These are phyloP conservation scores for Pterostichus madidus DNA, from an alignment of 2,888 invertebrate species.

Conservation along the genomic window DNA sequence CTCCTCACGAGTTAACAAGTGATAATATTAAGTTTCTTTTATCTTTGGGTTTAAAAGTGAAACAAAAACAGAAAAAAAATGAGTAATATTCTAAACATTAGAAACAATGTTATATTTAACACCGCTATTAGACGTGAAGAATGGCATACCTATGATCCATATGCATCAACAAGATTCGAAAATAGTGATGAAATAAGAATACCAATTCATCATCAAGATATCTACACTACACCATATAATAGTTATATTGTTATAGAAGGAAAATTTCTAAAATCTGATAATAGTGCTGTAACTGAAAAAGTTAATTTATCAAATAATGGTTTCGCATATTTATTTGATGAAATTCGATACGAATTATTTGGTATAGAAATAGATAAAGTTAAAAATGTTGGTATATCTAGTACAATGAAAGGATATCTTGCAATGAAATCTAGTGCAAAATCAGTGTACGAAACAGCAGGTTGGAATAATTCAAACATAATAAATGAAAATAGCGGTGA, in stretches of 20 bases:
- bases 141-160: constrained; percentile 71
- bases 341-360: constrained; percentile 73
- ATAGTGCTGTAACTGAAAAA: neutral
- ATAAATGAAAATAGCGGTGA: constrained; percentile 11
- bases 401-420: constrained; percentile 72
- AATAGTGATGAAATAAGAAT: constrained; percentile 73
- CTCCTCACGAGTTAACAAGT: constrained; percentile 28
- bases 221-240: constrained; percentile 71
- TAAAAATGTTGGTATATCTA: constrained; percentile 72
- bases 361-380: constrained; percentile 72
- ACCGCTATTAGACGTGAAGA: constrained; percentile 70
- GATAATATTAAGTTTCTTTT: constrained; percentile 65
- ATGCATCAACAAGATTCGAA: constrained; percentile 69
- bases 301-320: constrained; percentile 67
- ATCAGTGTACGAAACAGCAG: constrained; percentile 70
- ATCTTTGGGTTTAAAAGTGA: constrained; percentile 65
- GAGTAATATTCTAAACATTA: constrained; percentile 69
- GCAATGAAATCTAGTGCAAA: constrained; percentile 68
- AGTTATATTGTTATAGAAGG: constrained; percentile 70
- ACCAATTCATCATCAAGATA: constrained; percentile 71
- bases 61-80: constrained; percentile 51
- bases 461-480: constrained; percentile 68
- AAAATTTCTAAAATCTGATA: constrained; percentile 62
- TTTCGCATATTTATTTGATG: constrained; percentile 71
- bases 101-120: constrained; percentile 68